A percentile compares a stretch with the other conserved stretches of the same genome.
phyloP scores from a whole-genome alignment of 1,140 invertebrate species.

The Penaeus chinensis region DNA sequence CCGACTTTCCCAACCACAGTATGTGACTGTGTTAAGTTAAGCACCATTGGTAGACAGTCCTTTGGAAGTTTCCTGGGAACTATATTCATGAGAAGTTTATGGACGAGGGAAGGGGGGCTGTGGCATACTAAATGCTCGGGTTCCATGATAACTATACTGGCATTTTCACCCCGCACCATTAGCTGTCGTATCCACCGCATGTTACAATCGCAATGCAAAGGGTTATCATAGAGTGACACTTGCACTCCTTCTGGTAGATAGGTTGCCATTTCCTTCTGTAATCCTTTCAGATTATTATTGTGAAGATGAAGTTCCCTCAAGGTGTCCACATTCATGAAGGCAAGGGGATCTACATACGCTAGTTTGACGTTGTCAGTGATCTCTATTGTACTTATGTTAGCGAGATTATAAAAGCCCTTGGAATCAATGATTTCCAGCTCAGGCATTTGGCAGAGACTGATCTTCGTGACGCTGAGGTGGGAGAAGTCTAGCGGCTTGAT shows the following conservation, averaged over 20 bases:
- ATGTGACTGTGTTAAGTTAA: conserved; percentile 55
- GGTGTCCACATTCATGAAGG: conserved; percentile 67
- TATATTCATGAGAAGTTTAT: conserved; percentile 66
- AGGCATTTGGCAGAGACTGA: conserved; percentile 68
- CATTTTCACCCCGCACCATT: conserved; percentile 49
- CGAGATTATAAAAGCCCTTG: conserved; percentile 69
- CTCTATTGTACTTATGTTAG: conserved; percentile 66
- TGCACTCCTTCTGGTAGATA: conserved; percentile 65
- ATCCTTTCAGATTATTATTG: conserved; percentile 68
- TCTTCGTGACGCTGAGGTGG: conserved; percentile 65
- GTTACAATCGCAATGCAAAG: conserved; percentile 71
- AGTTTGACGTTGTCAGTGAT: conserved; percentile 68
- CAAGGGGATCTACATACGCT: conserved; percentile 68
- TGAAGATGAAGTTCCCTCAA: conserved; percentile 68
- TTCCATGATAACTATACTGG: conserved; percentile 59
- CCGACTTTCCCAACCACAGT: conserved; percentile 68
- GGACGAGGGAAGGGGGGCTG: conserved; percentile 64
- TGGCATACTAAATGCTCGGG: conserved; percentile 67
- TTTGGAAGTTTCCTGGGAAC: conserved; percentile 65
- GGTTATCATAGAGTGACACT: conserved; percentile 69
- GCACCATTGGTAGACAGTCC: conserved; percentile 54
- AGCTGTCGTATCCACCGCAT: conserved; percentile 68
- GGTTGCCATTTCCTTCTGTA: conserved; percentile 65
- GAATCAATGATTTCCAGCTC: conserved; percentile 67
- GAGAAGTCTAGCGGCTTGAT: conserved; percentile 67